These are phyloP conservation scores for Abramis brama DNA, from an alignment of 2,113 vertebrate genomes.

Conservation along the genomic window DNA sequence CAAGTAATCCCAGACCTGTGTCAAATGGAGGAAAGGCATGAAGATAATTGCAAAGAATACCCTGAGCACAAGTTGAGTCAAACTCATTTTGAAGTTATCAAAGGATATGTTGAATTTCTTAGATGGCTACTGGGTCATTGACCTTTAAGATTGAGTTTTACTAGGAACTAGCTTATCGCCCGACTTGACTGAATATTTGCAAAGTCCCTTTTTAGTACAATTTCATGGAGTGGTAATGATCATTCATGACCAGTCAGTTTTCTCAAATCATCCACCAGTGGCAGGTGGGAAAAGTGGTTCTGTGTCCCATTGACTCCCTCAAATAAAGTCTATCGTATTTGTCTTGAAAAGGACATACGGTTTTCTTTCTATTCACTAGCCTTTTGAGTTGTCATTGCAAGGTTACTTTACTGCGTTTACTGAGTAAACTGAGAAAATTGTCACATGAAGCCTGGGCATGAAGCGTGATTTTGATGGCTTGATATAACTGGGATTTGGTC, in stretches of 20 bases:
- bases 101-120: constrained; percentile 5
- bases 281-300: not conserved
- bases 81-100: constrained; percentile 43
- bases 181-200: not conserved
- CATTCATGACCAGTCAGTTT: not conserved
- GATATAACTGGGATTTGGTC: not conserved
- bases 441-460: not conserved
- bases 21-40: constrained; percentile 9
- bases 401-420: not conserved
- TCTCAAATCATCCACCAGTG: not conserved
- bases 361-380: not conserved
- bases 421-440: not conserved
- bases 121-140: not conserved
- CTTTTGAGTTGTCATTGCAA: not conserved
- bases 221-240: not conserved
- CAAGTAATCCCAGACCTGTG: constrained; percentile 50
- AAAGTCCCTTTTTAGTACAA: not conserved
- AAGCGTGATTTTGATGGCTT: not conserved
- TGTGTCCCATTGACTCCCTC: not conserved
- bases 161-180: not conserved
- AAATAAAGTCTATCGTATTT: not conserved
- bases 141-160: constrained; percentile 11
- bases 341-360: not conserved
- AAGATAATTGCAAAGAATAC: constrained; percentile 54
- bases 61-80: constrained; percentile 32